Percentiles rank a stretch among this genome's conserved stretches.
Evolutionary conservation across 2,113 vertebrate genomes (phyloP).

Genomic region (Strix uralensis): DNA sequence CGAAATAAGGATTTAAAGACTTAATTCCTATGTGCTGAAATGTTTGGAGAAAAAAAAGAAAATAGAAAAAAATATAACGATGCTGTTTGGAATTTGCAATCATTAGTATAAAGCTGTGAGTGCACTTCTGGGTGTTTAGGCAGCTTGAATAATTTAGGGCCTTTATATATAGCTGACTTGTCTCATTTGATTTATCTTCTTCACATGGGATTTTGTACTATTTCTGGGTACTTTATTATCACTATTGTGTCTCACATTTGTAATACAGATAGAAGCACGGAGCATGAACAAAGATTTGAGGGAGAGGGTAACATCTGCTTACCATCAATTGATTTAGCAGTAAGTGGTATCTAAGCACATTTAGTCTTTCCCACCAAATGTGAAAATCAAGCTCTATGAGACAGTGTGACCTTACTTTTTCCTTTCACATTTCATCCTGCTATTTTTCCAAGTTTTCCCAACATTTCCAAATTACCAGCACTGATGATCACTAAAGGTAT

Average conservation of each 20-base stretch:
- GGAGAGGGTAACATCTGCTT: constrained; percentile 24
- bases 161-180: constrained; percentile 63
- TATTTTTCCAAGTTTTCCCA: neutral
- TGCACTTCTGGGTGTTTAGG: constrained; percentile 56
- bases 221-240: constrained; percentile 44
- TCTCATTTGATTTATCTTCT: constrained; percentile 48
- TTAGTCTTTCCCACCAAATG: neutral
- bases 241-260: constrained; percentile 17
- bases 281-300: neutral
- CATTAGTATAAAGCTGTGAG: constrained; percentile 42
- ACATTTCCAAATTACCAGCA: neutral
- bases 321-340: neutral
- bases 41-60: neutral
- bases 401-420: neutral
- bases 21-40: constrained; percentile 14
- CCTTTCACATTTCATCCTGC: neutral
- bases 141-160: constrained; percentile 61
- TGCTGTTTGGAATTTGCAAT: constrained; percentile 40
- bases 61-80: neutral
- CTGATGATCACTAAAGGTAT: neutral
- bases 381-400: neutral
- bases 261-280: neutral
- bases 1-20: constrained; percentile 44
- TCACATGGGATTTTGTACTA: constrained; percentile 41
- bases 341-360: neutral